Percentiles rank a stretch among this genome's conserved stretches.
These are phyloP conservation scores for Tenthredo livida DNA, from an alignment of 2,888 invertebrate species.

Conservation along the genomic window DNA sequence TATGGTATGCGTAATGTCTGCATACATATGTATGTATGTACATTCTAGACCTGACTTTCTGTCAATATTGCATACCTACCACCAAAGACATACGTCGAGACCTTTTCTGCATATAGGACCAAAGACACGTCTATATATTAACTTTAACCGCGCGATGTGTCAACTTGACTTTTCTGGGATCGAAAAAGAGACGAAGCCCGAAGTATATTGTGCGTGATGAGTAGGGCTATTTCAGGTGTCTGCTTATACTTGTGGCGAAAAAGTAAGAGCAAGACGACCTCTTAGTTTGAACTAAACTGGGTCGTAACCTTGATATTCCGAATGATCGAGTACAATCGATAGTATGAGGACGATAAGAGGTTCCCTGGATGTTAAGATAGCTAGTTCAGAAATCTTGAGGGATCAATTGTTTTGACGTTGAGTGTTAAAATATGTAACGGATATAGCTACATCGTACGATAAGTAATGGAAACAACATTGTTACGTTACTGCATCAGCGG, in stretches of 20 bases:
- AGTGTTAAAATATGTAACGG: constrained; percentile 25
- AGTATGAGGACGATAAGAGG: not conserved
- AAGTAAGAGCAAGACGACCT: not conserved
- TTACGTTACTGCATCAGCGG: constrained; percentile 53
- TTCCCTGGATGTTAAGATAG: not conserved
- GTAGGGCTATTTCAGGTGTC: not conserved
- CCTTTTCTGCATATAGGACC: not conserved
- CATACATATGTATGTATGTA: constrained; percentile 22
- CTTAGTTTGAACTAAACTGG: constrained; percentile 8
- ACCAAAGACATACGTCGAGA: not conserved
- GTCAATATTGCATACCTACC: constrained; percentile 24
- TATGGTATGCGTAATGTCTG: not conserved
- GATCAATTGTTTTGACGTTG: constrained; percentile 41
- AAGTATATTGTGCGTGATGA: not conserved
- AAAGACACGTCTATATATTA: not conserved
- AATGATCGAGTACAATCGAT: not conserved
- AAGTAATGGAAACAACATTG: constrained; percentile 43
- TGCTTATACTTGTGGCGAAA: not conserved
- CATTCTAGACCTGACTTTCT: constrained; percentile 27
- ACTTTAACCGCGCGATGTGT: not conserved
- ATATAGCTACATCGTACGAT: constrained; percentile 25
- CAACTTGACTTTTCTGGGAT: not conserved
- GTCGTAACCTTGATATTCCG: constrained; percentile 22
- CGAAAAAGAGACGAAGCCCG: not conserved
- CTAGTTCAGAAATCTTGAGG: constrained; percentile 12